These are phyloP conservation scores for Dasypus novemcinctus DNA, from an alignment of 2,113 vertebrate species.

Conservation along the genomic window DNA sequence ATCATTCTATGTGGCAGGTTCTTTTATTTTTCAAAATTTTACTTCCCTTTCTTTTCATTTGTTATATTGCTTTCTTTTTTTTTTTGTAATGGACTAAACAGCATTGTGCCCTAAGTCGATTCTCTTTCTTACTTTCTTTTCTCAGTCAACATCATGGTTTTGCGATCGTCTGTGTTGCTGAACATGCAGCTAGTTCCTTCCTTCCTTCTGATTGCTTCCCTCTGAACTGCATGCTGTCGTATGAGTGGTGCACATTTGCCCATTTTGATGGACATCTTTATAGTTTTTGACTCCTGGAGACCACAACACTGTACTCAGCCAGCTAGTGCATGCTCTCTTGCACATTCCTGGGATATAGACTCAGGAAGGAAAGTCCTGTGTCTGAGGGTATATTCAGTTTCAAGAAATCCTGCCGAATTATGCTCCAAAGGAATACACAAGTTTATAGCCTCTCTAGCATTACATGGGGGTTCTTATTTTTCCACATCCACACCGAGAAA, in stretches of 20 bases:
- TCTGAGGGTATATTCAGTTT: not conserved
- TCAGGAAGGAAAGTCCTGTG: not conserved
- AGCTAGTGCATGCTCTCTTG: not conserved
- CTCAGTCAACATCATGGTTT: not conserved
- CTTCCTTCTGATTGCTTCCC: not conserved
- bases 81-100: no score
- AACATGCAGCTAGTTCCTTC: not conserved
- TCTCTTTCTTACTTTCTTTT: not conserved
- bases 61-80: not conserved
- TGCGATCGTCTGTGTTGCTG: no score
- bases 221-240: accelerated
- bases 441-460: no score
- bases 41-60: not conserved
- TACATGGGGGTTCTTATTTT: not conserved
- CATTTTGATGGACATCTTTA: not conserved
- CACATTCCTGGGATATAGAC: not conserved
- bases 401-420: not conserved
- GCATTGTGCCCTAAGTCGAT: not conserved
- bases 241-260: not conserved
- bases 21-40: not conserved
- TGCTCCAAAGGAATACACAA: not conserved
- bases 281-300: not conserved
- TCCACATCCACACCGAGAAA: not conserved
- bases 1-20: not conserved
- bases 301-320: not conserved